phyloP scores from a whole-genome alignment of 2,888 invertebrate genomes.

The Cotesia congregata region DNA sequence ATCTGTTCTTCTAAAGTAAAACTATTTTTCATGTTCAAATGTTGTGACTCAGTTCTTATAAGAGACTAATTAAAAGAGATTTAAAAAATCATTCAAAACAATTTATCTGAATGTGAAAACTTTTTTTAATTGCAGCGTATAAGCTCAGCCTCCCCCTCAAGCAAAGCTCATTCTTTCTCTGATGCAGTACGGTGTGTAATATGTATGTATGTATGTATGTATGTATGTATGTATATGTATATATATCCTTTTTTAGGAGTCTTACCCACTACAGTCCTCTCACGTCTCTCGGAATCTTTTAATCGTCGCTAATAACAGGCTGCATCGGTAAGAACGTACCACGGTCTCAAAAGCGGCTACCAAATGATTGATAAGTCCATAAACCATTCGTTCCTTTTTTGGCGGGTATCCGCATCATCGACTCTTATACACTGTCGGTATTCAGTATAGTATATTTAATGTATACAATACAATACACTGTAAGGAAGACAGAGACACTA shows the following conservation, averaged over 20 bases:
- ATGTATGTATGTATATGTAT: no score
- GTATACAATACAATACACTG: conserved; percentile 16
- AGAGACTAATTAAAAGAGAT: no score
- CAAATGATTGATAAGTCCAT: conserved; percentile 71
- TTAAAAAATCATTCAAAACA: no score
- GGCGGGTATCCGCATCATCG: conserved; percentile 42
- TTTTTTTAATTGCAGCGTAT: background rate
- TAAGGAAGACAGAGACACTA: conserved; percentile 16
- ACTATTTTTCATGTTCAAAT: conserved; percentile 26
- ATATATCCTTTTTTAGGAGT: conserved; percentile 35
- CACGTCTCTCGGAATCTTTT: conserved; percentile 63
- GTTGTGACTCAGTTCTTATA: background rate
- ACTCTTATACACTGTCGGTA: background rate
- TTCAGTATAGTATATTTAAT: background rate
- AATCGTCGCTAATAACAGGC: conserved; percentile 69
- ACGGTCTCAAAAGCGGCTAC: conserved; percentile 59
- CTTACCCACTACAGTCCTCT: conserved; percentile 28
- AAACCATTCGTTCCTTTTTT: conserved; percentile 59
- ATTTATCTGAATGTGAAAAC: background rate
- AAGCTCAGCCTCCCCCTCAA: conserved; percentile 18
- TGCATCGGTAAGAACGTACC: conserved; percentile 56
- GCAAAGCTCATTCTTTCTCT: conserved; percentile 28
- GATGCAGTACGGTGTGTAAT: no score
- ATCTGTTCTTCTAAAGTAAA: conserved; percentile 39
- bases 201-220: no score